phyloP scores from a whole-genome alignment of 1,140 invertebrate genomes.

The Nixonia krombeini region DNA sequence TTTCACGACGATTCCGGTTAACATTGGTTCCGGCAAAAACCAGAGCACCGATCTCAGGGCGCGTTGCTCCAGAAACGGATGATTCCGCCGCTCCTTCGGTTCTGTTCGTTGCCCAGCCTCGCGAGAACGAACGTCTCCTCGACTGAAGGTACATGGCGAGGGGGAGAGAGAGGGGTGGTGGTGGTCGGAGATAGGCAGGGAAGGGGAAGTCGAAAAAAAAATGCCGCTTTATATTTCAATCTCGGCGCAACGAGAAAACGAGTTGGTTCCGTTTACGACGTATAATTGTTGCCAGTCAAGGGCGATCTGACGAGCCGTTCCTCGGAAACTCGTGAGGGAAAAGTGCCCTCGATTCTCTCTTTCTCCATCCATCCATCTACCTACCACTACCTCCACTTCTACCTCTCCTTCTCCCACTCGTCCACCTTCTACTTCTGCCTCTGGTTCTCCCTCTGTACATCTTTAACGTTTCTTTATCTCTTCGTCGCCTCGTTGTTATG shows the following conservation, averaged over 20 bases:
- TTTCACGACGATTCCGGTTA: conserved; percentile 7
- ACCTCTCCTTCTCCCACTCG: background rate
- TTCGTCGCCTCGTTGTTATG: conserved; percentile 6
- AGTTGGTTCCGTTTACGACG: conserved; percentile 53
- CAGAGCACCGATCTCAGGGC: background rate
- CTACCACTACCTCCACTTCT: background rate
- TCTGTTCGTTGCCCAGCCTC: background rate
- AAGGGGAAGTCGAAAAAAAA: conserved; percentile 21
- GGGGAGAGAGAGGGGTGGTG: background rate
- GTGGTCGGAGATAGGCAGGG: no score
- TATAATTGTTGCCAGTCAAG: conserved; percentile 61
- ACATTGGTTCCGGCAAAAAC: conserved; percentile 15
- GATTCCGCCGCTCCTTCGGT: conserved; percentile 9
- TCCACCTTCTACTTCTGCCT: conserved; percentile 1
- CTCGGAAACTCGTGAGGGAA: conserved; percentile 54
- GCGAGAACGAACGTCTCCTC: background rate
- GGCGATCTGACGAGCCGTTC: conserved; percentile 49
- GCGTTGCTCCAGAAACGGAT: conserved; percentile 13
- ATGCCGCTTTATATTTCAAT: conserved; percentile 62
- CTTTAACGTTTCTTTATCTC: conserved; percentile 9
- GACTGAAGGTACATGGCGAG: no score
- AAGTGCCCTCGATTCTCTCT: conserved; percentile 39
- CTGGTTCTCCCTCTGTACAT: background rate
- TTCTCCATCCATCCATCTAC: background rate
- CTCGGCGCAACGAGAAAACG: conserved; percentile 31